Percentiles rank a stretch among this genome's conserved stretches.
These are phyloP conservation scores for Drosophila mayri DNA, from an alignment of 1,140 invertebrate genomes.

Conservation along the genomic window DNA sequence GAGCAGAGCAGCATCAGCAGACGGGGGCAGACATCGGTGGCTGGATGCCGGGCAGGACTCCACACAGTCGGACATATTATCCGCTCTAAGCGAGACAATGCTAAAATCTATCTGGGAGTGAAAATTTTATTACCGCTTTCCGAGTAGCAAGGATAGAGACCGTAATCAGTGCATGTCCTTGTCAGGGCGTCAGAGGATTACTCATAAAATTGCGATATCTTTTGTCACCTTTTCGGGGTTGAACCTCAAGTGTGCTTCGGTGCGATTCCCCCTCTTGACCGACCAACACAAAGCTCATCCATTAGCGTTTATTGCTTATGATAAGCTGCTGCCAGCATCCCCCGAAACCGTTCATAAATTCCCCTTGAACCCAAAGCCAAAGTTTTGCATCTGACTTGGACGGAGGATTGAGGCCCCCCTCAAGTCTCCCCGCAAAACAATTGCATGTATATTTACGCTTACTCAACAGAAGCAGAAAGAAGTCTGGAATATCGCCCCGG, in stretches of 20 bases:
- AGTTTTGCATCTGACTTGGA: slow-evolving; percentile 12
- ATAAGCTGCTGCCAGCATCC: slow-evolving; percentile 51
- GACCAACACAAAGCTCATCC: slow-evolving; percentile 56
- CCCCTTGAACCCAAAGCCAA: slow-evolving; percentile 14
- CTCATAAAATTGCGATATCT: slow-evolving; percentile 83
- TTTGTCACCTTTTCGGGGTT: slow-evolving; percentile 78
- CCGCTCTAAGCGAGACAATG: slow-evolving; percentile 71
- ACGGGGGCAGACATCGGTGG: slow-evolving; percentile 20
- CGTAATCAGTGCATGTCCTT: slow-evolving; percentile 75
- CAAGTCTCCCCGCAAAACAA: background rate
- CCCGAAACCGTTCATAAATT: slow-evolving; percentile 28
- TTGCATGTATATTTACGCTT: slow-evolving; percentile 16
- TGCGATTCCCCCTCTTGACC: slow-evolving; percentile 9
- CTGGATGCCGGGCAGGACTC: slow-evolving; percentile 2
- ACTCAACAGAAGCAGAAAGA: slow-evolving; percentile 38
- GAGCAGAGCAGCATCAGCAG: slow-evolving; percentile 25
- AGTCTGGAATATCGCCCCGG: slow-evolving; percentile 11
- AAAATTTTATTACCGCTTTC: slow-evolving; percentile 77
- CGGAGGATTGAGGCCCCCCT: background rate
- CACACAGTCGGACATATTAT: slow-evolving; percentile 53
- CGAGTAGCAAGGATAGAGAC: slow-evolving; percentile 6
- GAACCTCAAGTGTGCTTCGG: slow-evolving; percentile 34
- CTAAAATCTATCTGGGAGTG: slow-evolving; percentile 78
- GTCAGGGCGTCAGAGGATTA: slow-evolving; percentile 78
- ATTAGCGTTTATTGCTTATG: slow-evolving; percentile 77